Percentiles rank a stretch among this genome's conserved stretches.
Evolutionary conservation across 35 echinoderm and acorn worm species (phyloP).

Genomic region (Eucidaris tribuloides): DNA sequence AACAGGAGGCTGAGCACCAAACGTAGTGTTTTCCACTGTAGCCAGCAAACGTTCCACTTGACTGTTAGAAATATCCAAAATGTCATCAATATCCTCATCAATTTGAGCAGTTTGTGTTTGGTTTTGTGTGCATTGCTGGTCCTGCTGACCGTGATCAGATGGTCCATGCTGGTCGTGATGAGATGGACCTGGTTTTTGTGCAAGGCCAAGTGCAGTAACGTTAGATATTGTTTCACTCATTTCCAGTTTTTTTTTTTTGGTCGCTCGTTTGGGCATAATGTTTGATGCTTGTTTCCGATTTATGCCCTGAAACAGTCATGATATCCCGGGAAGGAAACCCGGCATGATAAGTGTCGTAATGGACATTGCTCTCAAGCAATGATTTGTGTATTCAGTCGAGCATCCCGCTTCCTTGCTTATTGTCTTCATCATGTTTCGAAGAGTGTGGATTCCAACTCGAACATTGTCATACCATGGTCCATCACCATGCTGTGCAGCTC

Average conservation of each 20-base stretch:
- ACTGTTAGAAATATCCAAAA: background rate
- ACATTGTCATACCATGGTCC: conserved; percentile 10
- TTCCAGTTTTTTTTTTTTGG: too few species aligned
- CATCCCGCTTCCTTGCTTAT: background rate
- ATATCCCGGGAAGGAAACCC: too few species aligned
- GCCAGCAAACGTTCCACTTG: background rate
- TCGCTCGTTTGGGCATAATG: too few species aligned
- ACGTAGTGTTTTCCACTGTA: background rate
- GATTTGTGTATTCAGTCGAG: background rate
- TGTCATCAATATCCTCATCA: background rate
- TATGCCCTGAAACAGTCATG: too few species aligned
- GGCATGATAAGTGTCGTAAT: conserved; percentile 18
- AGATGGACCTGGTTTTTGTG: too few species aligned
- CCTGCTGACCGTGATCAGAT: background rate
- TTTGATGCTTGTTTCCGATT: too few species aligned
- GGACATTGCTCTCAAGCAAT: background rate
- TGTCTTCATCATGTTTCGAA: background rate
- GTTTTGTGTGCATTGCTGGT: background rate
- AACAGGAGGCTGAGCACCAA: background rate
- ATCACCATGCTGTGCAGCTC: background rate
- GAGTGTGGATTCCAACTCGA: background rate
- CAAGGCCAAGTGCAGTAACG: background rate
- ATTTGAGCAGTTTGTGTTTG: background rate
- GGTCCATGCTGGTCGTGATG: too few species aligned
- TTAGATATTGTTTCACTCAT: too few species aligned